Base-by-base conservation (phyloP, 2,888 invertebrate genomes). In the Scaptomyza polygonia region DNA sequence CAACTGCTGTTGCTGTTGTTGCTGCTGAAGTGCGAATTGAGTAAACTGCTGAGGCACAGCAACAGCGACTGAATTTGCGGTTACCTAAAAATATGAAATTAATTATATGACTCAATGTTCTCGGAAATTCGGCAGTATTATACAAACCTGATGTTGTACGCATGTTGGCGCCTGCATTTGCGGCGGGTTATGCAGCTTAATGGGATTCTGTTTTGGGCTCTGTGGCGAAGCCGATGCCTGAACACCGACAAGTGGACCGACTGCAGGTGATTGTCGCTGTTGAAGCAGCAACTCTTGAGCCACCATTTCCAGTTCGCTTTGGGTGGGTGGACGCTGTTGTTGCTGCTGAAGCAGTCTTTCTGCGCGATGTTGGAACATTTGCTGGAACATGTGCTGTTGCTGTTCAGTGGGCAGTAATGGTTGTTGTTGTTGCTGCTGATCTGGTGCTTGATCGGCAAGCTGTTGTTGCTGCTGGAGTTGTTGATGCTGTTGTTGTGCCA, bases 61-160 rank as follows among this genome's bases (percentile, higher is more conserved):
- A 8, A 91, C 91, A 8, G 90, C 84, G 2, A 84, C 80, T 44
- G 93, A 92, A 71, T 93, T 94, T 1, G 94, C 94, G 16, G 94
- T 94, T 16, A 94, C 94, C 91, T 94, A 43, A 1, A 61, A 55
- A 42, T 67, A 7, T 16, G 12, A 43, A 12, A 14, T 11, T 18
- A 12, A 21, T 11, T 9, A 5, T 1, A 29, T 29, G 2, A 36
- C 8, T 18, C 2, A 5, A 9, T 6, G 9, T 21, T 3, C 7
- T 25, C 0, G 18, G 6, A 6, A 16, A 5, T 2, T 21, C 11
- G n/a, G 9, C 8, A n/a, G 2, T 0, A 18, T 56, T 12, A 5
- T 16, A 44, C 56, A 34, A 61, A 90, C 89, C 83, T 89, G 89
- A 63, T 88, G 90, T 58, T 88, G 89, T 11, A 79, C 75, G 62